Conservation (phyloP, 2,888 invertebrate species). For the Meganola albula region DNA sequence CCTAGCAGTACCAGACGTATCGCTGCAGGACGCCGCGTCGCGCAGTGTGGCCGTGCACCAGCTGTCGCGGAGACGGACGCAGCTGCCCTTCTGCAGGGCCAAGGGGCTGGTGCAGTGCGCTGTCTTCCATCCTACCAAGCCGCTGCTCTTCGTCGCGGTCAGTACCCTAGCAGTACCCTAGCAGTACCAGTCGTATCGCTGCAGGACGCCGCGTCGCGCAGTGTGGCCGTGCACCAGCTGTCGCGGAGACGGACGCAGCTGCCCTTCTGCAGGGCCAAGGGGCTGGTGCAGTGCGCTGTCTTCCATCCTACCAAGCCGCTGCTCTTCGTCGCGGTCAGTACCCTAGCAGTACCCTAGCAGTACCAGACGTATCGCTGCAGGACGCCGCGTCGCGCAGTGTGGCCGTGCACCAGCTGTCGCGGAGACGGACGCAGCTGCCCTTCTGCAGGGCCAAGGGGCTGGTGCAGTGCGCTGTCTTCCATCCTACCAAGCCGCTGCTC, state of each 20-base stretch:
- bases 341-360: too few relatives aligned
- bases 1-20: too few relatives aligned
- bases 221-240: constrained; percentile 96
- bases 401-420: constrained; percentile 95
- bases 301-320: constrained; percentile 96
- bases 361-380: too few relatives aligned
- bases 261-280: constrained; percentile 93
- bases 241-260: constrained; percentile 92
- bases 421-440: constrained; percentile 92
- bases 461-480: constrained; percentile 95
- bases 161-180: too few relatives aligned
- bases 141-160: constrained; percentile 92
- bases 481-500: constrained; percentile 92
- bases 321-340: constrained; percentile 87
- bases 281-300: constrained; percentile 91
- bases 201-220: constrained; percentile 67
- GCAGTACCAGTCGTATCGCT: too few relatives aligned
- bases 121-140: constrained; percentile 94
- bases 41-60: constrained; percentile 96
- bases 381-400: constrained; percentile 91
- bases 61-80: constrained; percentile 90
- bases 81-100: constrained; percentile 93
- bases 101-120: constrained; percentile 95
- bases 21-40: constrained; percentile 43
- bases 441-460: constrained; percentile 93